phyloP scores from a whole-genome alignment of 2,797 vertebrate genomes.

The Molossus alvarezi region DNA sequence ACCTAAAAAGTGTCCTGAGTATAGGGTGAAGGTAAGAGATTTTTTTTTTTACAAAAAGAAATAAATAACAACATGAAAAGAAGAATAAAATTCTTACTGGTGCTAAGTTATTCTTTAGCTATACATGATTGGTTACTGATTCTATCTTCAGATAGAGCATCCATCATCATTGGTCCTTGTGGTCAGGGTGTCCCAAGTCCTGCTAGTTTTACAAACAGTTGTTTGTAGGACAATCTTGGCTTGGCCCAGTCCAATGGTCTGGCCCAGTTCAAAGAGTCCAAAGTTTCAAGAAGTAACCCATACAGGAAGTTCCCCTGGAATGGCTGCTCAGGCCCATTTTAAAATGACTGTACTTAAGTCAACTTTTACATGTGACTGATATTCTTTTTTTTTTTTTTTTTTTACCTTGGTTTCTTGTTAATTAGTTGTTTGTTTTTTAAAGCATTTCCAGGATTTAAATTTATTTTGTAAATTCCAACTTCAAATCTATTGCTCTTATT shows the following conservation, averaged over 20 bases:
- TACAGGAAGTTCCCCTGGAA: background rate
- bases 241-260: background rate
- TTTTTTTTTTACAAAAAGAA: background rate
- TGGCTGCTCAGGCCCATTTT: background rate
- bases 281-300: background rate
- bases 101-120: background rate
- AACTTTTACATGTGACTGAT: background rate
- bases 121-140: background rate
- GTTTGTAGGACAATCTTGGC: background rate
- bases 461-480: slow-evolving; percentile 17
- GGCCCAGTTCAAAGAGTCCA: background rate
- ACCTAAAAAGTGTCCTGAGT: background rate
- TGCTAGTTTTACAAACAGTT: background rate
- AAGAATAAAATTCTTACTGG: background rate
- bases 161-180: background rate
- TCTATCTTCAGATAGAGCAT: background rate
- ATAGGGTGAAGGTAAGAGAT: background rate
- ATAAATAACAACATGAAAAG: background rate
- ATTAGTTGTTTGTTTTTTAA: slow-evolving; percentile 43
- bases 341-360: background rate
- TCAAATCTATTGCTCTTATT: background rate
- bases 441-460: slow-evolving; percentile 55
- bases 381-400: background rate
- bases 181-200: background rate
- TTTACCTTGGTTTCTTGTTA: slow-evolving; percentile 39